Evolutionary conservation across 2,888 invertebrate genomes (phyloP).

Genomic region (Aelia acuminata): DNA sequence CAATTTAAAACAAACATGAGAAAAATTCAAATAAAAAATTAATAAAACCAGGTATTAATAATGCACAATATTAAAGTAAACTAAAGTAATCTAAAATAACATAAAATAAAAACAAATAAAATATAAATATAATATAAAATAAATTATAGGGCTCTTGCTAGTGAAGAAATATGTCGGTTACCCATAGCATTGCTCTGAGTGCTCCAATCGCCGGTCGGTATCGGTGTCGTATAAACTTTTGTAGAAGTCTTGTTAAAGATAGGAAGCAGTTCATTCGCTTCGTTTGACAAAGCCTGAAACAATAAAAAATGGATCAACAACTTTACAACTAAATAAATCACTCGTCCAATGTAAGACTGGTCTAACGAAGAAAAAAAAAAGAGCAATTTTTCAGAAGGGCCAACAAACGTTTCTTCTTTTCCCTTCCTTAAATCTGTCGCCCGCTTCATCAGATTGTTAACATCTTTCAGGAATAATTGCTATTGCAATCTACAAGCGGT

Average conservation of each 20-base stretch:
- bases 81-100: neutral
- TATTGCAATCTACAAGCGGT: too few relatives aligned
- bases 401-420: too few relatives aligned
- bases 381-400: too few relatives aligned
- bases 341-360: too few relatives aligned
- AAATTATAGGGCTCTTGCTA: constrained; percentile 49
- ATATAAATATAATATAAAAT: neutral
- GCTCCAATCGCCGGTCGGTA: constrained; percentile 89
- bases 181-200: constrained; percentile 57
- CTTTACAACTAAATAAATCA: neutral
- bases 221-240: constrained; percentile 86
- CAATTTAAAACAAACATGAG: neutral
- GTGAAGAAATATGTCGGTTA: constrained; percentile 60
- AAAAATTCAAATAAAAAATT: neutral
- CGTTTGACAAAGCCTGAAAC: constrained; percentile 73
- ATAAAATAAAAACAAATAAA: neutral
- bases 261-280: constrained; percentile 96
- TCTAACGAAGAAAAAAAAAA: too few relatives aligned
- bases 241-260: constrained; percentile 97
- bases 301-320: neutral
- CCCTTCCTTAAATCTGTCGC: too few relatives aligned
- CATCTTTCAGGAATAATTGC: too few relatives aligned
- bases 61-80: neutral
- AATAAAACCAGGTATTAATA: neutral
- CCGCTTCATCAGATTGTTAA: too few relatives aligned